Percentiles rank a stretch among this genome's conserved stretches.
These are phyloP conservation scores for Lasiommata megera DNA, from an alignment of 2,888 invertebrate species.

Conservation along the genomic window DNA sequence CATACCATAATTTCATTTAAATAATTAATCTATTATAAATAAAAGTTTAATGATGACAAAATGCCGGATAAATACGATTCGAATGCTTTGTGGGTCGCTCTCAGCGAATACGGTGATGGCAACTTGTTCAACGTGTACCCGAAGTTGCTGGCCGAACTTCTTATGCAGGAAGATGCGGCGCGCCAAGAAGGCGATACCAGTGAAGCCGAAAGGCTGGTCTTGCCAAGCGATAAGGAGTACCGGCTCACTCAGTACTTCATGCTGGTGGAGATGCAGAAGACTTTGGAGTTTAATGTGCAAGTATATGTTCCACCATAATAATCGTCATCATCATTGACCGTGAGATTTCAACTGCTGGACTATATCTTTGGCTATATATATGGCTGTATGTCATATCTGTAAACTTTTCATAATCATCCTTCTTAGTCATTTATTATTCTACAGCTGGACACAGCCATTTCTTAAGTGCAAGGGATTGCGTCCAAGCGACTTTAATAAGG, in stretches of 20 bases:
- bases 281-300: slow-evolving; percentile 51
- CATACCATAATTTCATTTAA: neutral
- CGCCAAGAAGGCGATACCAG: slow-evolving; percentile 63
- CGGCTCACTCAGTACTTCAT: slow-evolving; percentile 85
- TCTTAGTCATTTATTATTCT: too few relatives aligned
- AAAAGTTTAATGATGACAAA: slow-evolving; percentile 20
- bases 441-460: too few relatives aligned
- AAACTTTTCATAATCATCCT: too few relatives aligned
- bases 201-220: slow-evolving; percentile 79
- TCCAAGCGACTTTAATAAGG: too few relatives aligned
- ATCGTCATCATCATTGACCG: too few relatives aligned
- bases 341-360: too few relatives aligned
- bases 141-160: slow-evolving; percentile 82
- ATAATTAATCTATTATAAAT: neutral
- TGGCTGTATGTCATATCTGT: too few relatives aligned
- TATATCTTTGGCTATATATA: too few relatives aligned
- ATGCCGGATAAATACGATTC: slow-evolving; percentile 65
- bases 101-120: slow-evolving; percentile 78
- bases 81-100: slow-evolving; percentile 76
- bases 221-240: slow-evolving; percentile 87
- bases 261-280: slow-evolving; percentile 84
- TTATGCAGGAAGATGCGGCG: slow-evolving; percentile 74
- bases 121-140: slow-evolving; percentile 86
- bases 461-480: too few relatives aligned
- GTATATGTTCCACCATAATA: slow-evolving; percentile 19